These are phyloP conservation scores for Ganaspis brasiliensis DNA, from an alignment of 2,888 invertebrate species.

Conservation along the genomic window DNA sequence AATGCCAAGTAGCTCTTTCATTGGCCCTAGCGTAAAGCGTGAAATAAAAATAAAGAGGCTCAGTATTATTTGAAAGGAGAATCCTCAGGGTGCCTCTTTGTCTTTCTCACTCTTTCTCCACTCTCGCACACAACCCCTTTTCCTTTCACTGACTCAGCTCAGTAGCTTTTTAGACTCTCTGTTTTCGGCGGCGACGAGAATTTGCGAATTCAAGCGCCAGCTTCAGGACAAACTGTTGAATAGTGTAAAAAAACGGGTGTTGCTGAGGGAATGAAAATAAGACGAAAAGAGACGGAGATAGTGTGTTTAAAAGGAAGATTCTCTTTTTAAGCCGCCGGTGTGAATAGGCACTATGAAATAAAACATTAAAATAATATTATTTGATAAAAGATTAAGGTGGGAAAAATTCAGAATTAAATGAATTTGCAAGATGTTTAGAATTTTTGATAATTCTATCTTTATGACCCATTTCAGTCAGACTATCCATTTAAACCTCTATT, in stretches of 20 bases:
- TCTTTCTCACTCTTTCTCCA: slow-evolving; percentile 26
- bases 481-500: too few species aligned
- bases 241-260: slow-evolving; percentile 54
- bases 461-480: too few species aligned
- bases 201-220: slow-evolving; percentile 44
- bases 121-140: neutral
- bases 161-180: slow-evolving; percentile 26
- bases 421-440: too few species aligned
- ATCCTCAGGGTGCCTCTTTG: slow-evolving; percentile 53
- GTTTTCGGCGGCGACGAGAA: slow-evolving; percentile 27
- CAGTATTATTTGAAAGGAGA: slow-evolving; percentile 70
- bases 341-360: too few species aligned
- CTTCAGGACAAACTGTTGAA: slow-evolving; percentile 70
- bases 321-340: too few species aligned
- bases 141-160: neutral
- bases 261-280: slow-evolving; percentile 53
- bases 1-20: slow-evolving; percentile 76
- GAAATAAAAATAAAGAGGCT: slow-evolving; percentile 71
- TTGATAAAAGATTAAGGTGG: too few species aligned
- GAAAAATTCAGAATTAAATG: too few species aligned
- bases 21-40: slow-evolving; percentile 71
- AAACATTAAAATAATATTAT: too few species aligned
- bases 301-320: too few species aligned
- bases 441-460: too few species aligned
- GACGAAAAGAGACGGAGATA: too few species aligned